phyloP scores from a whole-genome alignment of 2,113 vertebrate species.

The Erythrolamprus reginae region DNA sequence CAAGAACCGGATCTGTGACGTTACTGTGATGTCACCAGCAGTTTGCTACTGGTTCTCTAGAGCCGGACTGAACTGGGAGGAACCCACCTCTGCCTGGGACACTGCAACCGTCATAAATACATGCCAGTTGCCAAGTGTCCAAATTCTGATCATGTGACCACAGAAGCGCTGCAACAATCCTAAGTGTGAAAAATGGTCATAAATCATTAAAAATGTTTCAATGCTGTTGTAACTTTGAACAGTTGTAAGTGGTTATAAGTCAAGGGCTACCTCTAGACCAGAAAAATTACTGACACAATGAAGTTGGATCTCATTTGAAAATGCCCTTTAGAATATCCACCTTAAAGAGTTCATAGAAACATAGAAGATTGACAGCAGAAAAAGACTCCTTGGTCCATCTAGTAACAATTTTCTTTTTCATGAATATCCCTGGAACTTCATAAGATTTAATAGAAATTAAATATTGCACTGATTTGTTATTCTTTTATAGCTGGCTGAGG shows the following conservation, averaged over 20 bases:
- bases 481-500: conserved; percentile 74
- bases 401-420: background rate
- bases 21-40: too few relatives aligned
- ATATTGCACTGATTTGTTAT: conserved; percentile 5
- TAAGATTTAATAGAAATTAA: background rate
- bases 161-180: background rate
- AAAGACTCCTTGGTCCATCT: too few relatives aligned
- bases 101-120: background rate
- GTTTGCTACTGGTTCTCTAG: too few relatives aligned
- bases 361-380: too few relatives aligned
- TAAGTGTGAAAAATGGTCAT: background rate
- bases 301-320: background rate
- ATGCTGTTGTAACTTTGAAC: background rate
- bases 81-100: background rate
- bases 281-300: background rate
- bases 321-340: background rate
- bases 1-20: too few relatives aligned
- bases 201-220: background rate
- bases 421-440: background rate
- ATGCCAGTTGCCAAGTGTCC: background rate
- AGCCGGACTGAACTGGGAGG: too few relatives aligned
- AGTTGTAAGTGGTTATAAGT: background rate
- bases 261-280: background rate
- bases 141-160: background rate
- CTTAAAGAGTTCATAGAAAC: background rate